Evolutionary conservation across 2,888 invertebrate species (phyloP).

Genomic region (Drosophila merina): DNA sequence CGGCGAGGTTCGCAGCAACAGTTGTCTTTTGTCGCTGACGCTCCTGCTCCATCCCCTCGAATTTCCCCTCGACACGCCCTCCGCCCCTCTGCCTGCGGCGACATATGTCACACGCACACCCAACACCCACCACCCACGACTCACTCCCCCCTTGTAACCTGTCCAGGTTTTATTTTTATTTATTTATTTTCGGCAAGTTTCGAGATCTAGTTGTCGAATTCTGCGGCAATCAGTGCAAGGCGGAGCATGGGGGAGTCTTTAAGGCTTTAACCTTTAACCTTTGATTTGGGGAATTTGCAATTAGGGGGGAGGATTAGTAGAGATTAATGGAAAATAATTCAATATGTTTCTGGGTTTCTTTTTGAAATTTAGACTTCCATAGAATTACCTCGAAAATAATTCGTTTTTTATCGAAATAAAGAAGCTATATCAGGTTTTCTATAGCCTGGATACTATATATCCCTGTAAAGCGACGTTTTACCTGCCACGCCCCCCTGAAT

Average conservation of each 20-base stretch:
- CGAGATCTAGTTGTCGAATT: slow-evolving; percentile 27
- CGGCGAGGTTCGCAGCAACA: slow-evolving; percentile 65
- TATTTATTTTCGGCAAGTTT: slow-evolving; percentile 16
- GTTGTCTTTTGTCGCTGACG: slow-evolving; percentile 67
- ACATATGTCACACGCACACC: slow-evolving; percentile 69
- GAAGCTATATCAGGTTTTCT: background rate
- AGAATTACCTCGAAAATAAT: background rate
- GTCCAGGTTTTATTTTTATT: slow-evolving; percentile 14
- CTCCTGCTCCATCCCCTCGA: background rate
- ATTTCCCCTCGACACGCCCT: background rate
- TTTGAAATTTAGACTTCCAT: background rate
- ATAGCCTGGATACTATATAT: background rate
- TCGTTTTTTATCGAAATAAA: background rate
- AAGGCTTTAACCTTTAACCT: background rate
- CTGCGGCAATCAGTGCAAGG: slow-evolving; percentile 10
- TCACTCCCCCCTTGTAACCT: slow-evolving; percentile 20
- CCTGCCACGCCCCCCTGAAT: slow-evolving; percentile 10
- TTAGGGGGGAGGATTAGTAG: too few species aligned
- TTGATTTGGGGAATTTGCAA: background rate
- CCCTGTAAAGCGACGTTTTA: slow-evolving; percentile 1
- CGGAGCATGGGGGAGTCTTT: background rate
- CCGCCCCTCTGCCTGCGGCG: slow-evolving; percentile 36
- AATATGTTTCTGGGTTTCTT: background rate
- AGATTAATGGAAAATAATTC: too few species aligned
- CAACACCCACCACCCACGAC: background rate